These are phyloP conservation scores for Nettapus auritus DNA, from an alignment of 2,113 vertebrate species.

Conservation along the genomic window DNA sequence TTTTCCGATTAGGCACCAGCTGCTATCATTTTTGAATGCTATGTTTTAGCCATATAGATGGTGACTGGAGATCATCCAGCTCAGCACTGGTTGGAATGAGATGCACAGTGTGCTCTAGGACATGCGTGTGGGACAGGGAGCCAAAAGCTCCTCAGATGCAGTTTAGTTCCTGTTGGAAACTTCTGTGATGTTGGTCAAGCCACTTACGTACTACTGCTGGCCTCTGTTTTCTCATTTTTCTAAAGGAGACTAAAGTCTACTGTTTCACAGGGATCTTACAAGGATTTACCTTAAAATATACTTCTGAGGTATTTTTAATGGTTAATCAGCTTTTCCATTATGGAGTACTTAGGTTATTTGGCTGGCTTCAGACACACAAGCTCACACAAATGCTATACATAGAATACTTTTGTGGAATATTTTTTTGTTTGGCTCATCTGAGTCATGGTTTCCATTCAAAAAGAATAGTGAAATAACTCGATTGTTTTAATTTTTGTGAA, in stretches of 20 bases:
- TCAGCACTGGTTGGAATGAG: not conserved
- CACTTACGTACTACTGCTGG: not conserved
- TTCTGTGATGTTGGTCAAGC: not conserved
- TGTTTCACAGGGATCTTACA: conserved; percentile 8
- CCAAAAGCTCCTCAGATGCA: not conserved
- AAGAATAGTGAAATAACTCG: conserved; percentile 7
- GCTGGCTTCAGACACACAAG: conserved; percentile 26
- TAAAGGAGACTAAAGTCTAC: not conserved
- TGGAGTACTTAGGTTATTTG: conserved; percentile 55
- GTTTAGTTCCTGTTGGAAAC: not conserved
- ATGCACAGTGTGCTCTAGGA: not conserved
- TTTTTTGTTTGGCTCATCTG: conserved; percentile 60
- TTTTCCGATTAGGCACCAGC: not conserved
- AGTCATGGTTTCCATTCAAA: conserved; percentile 52
- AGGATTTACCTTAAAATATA: conserved; percentile 57
- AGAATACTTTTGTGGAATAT: conserved; percentile 56
- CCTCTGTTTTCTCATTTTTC: conserved; percentile 24
- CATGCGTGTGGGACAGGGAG: not conserved
- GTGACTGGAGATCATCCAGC: not conserved
- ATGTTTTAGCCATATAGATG: not conserved
- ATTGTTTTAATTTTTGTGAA: conserved; percentile 46
- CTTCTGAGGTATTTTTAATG: conserved; percentile 32
- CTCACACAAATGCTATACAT: conserved; percentile 56
- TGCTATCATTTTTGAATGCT: not conserved
- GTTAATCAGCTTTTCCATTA: conserved; percentile 63